Percentiles rank a stretch among this genome's conserved stretches.
phyloP scores from a whole-genome alignment of 2,113 vertebrate genomes.

The Poecilia latipinna region DNA sequence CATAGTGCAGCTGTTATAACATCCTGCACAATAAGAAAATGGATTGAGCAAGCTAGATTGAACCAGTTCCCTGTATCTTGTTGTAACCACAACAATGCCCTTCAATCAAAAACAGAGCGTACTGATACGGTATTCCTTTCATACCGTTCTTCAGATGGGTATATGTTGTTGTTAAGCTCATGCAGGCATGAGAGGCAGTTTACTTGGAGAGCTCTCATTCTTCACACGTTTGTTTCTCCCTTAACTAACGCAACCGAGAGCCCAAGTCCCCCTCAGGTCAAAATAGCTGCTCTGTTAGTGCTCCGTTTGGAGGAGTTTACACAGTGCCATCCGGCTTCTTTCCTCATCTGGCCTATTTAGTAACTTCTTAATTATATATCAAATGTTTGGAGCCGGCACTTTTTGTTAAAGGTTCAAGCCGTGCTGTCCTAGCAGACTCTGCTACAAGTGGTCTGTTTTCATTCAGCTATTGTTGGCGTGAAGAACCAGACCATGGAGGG shows the following conservation, averaged over 20 bases:
- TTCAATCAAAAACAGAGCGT: background rate
- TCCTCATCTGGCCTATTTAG: background rate
- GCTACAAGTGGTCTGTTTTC: slow-evolving; percentile 12
- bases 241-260: background rate
- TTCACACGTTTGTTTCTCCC: background rate
- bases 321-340: slow-evolving; percentile 18
- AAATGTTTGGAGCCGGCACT: background rate
- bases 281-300: slow-evolving; percentile 8
- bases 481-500: slow-evolving; percentile 3
- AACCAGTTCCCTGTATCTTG: background rate
- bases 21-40: background rate
- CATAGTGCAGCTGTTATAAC: background rate
- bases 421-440: background rate
- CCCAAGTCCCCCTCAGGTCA: background rate
- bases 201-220: background rate
- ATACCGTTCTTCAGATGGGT: too few relatives aligned
- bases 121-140: background rate
- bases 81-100: background rate
- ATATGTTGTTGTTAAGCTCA: background rate
- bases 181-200: background rate
- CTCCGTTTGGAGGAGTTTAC: slow-evolving; percentile 16
- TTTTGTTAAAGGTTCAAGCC: background rate
- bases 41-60: background rate
- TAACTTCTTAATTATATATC: slow-evolving; percentile 11
- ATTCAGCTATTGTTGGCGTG: slow-evolving; percentile 14